Base-by-base conservation (phyloP, 2,113 vertebrate species). In the Nibea coibor region DNA sequence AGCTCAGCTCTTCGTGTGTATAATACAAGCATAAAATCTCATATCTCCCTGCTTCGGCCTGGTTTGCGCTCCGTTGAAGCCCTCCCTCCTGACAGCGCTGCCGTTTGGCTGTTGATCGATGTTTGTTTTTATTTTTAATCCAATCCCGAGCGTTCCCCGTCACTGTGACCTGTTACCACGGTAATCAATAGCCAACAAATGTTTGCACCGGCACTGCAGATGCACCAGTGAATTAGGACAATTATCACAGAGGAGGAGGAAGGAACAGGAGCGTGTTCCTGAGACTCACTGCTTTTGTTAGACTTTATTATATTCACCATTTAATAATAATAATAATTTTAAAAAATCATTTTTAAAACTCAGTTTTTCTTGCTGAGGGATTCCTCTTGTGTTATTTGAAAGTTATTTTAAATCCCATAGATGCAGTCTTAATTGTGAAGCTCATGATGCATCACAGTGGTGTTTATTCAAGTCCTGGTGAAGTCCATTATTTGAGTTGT, bases 171-270 rank as follows among this genome's bases (percentile, higher is more conserved):
- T 74, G 85, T 91, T 82, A 61, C 70, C 53, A 64, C 59, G 6
- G 78, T 86, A 87, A 91, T 91, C 87, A 86, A 86, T 91, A 87
- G 62, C 47, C 69, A 54, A 58, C 72, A 71, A 72, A 88, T 82
- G 1, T 64, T 75, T 53, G 16, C 61, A 28, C 39, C 51, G 53
- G 47, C 65, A n/a, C 42, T 20, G 48, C 62, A 59, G 72, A 84
- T 72, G 72, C 73, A 77, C 53, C 73, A 62, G 61, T 31, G 58
- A 82, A 84, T 85, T 84, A 80, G 72, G 57, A 69, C 64, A 78
- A 73, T 91, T 83, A 91, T 69, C 45, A 57, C 11, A 42, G 45
- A 78, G 50, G 68, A 58, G 78, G 54, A 59, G 39, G 56, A 35
- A 58, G 35, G 64, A 68, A 15, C 9, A 19, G 72, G 31, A 31